Evolutionary conservation across 2,888 invertebrate genomes (phyloP), one percentile per base, ranked within the genome.

Genomic region (Cosmia trapezina): DNA sequence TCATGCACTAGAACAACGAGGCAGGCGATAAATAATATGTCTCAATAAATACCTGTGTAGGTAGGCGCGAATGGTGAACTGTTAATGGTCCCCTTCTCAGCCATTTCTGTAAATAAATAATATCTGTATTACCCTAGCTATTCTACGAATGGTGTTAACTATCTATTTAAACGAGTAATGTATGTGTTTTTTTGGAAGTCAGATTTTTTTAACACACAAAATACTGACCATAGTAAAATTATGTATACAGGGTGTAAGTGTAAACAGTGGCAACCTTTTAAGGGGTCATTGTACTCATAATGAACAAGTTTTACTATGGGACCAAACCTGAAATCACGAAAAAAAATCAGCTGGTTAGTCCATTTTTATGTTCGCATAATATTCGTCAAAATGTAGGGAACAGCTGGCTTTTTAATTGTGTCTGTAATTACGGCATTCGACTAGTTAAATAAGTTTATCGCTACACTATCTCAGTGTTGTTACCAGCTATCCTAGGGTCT

Each of bases 401-500:
- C n/a, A n/a, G n/a, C n/a, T n/a, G n/a, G n/a, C n/a, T n/a, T n/a
- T n/a, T n/a, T n/a, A n/a, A n/a, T n/a, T n/a, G n/a, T n/a, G n/a
- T n/a, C n/a, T n/a, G n/a, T n/a, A n/a, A n/a, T n/a, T n/a, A n/a
- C n/a, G n/a, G n/a, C n/a, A n/a, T n/a, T n/a, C n/a, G n/a, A n/a
- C n/a, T n/a, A n/a, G n/a, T n/a, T n/a, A n/a, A n/a, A n/a, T n/a
- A n/a, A 22, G 22, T 17, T 6, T 22, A 61, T 61, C 28, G 12
- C 19, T 62, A 33, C 49, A n/a, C 2, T 47, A 12, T 49, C 17
- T 11, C 14, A 22, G n/a, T 2, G 3, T 56, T 2, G 1, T 83
- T 87, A 96, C 96, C 95, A 74, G 93, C 92, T 63, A 95, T 92
- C 70, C 92, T 91, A 0, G 96, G 96, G 61, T 96, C 96, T 0